Evolutionary conservation across 53 echinoderm and acorn worm species (phyloP).

Genomic region (Zoroaster sp.): DNA sequence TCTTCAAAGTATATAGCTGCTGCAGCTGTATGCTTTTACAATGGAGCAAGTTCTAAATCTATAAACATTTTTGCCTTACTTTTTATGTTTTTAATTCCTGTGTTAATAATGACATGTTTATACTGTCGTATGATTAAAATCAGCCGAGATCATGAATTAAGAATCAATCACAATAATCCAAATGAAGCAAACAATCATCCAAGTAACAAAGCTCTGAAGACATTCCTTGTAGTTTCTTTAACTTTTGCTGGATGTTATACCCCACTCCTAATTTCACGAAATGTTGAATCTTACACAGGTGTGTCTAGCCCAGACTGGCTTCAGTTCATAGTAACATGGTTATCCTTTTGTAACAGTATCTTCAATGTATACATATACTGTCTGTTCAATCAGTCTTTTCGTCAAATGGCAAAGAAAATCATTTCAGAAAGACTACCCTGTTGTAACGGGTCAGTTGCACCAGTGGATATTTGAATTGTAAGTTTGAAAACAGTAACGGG

Average conservation of each 20-base stretch:
- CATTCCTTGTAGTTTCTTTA: conserved; percentile 5
- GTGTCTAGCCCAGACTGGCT: background rate
- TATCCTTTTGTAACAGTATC: background rate
- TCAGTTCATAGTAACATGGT: background rate
- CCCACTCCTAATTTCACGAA: background rate
- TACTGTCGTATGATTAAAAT: conserved; percentile 5
- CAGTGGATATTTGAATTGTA: background rate
- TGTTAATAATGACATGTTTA: background rate
- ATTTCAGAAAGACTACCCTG: background rate
- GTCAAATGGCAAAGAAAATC: background rate
- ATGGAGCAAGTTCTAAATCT: background rate
- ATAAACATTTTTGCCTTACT: background rate
- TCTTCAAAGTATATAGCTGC: background rate
- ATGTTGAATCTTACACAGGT: background rate
- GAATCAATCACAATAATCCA: background rate
- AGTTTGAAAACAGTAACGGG: too few species aligned
- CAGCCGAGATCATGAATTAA: background rate
- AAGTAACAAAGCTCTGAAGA: conserved; percentile 8
- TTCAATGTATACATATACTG: conserved; percentile 7
- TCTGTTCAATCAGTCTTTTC: background rate
- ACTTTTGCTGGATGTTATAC: background rate
- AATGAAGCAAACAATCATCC: background rate
- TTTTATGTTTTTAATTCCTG: background rate
- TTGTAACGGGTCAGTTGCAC: background rate
- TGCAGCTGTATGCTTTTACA: background rate